Evolutionary conservation across 2,113 vertebrate genomes (phyloP), one percentile per base, ranked within the genome.

Genomic region (Bufo gargarizans): DNA sequence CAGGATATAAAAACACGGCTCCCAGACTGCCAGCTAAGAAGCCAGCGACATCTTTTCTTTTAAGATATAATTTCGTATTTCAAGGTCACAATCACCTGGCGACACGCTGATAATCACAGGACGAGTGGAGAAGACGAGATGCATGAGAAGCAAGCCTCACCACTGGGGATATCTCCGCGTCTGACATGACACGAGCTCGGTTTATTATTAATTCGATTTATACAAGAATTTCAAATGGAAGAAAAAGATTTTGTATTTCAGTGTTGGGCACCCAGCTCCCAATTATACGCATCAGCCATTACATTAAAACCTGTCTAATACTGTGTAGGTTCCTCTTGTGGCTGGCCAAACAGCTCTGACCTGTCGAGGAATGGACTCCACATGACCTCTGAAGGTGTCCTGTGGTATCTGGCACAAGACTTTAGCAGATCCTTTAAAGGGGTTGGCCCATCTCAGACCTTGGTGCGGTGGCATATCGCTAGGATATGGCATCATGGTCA

Each of bases 31-130:
- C 50, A 22, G 50, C 77, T 78, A 78, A 56, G 47, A 56, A 78
- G 50, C 49, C 16, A 6, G 72, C 3, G 72, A 76, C 72, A 76
- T 50, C 45, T 49, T 76, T 20, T 76, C 47, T 50, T 76, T 45
- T 47, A 45, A 74, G 45, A 74, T 19, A 74, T 77, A 11, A 53
- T 53, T 77, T 77, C 47, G n/a, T 50, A 22, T 56, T 33, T 78
- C 50, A 78, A 78, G 77, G 77, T 78, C 77, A 33, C 11, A 11
- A 78, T 78, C 77, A 56, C 50, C 77, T 78, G 77, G 49, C 19
- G 50, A 20, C 12, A 12, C n/a, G 20, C 49, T 20, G 77, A 78
- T 78, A 55, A 78, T 56, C 50, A 78, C 50, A 56, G 50, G 76
- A 77, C 47, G 53, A 77, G 49, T 50, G 17, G 56, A 78, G 49